phyloP scores from a whole-genome alignment of 2,797 vertebrate genomes.

The Coregonus suidteri region DNA sequence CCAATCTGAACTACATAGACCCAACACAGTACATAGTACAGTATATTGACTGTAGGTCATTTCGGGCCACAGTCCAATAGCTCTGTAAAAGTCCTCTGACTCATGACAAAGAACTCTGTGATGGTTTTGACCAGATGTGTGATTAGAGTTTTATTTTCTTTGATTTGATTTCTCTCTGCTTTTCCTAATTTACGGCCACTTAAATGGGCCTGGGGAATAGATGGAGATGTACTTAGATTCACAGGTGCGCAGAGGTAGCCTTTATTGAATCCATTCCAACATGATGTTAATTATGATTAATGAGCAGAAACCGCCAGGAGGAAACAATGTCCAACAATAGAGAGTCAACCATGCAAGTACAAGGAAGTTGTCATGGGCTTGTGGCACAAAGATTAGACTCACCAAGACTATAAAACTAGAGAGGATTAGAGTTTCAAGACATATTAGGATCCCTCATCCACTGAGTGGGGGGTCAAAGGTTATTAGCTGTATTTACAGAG shows the following conservation, averaged over 20 bases:
- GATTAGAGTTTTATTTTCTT: neutral
- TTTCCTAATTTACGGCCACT: neutral
- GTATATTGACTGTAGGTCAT: neutral
- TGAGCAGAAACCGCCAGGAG: conserved; percentile 50
- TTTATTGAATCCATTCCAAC: conserved; percentile 69
- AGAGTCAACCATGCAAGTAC: conserved; percentile 32
- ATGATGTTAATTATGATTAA: conserved; percentile 75
- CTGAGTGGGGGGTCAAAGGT: too few relatives aligned
- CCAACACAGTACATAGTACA: neutral
- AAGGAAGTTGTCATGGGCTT: neutral
- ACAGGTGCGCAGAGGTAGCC: conserved; percentile 65
- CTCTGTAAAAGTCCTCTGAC: neutral
- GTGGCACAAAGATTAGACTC: neutral
- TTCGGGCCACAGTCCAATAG: neutral
- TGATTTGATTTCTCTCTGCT: neutral
- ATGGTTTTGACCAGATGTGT: conserved; percentile 1
- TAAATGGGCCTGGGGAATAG: conserved; percentile 26
- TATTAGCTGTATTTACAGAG: neutral
- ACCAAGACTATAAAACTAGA: neutral
- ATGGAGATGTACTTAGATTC: conserved; percentile 60
- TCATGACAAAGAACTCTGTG: neutral
- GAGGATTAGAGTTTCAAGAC: too few relatives aligned
- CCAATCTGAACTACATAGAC: neutral
- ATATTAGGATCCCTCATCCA: too few relatives aligned
- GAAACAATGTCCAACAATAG: conserved; percentile 41